Evolutionary conservation across 2,888 invertebrate species (phyloP).

Genomic region (Zygothrica quintamaculata): DNA sequence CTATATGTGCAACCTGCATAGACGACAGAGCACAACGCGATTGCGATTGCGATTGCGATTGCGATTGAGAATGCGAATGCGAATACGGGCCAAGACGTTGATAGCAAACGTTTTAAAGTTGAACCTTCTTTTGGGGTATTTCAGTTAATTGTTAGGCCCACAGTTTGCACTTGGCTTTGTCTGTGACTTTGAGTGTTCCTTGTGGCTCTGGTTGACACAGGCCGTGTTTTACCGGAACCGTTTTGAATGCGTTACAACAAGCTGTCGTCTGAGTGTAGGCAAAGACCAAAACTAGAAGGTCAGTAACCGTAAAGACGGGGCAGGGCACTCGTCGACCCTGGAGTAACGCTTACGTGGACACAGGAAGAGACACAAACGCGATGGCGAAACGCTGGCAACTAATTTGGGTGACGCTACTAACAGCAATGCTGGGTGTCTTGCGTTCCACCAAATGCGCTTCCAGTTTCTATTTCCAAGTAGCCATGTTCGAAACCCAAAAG

Average conservation of each 20-base stretch:
- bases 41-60: neutral
- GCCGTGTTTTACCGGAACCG: conserved; percentile 9
- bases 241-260: conserved; percentile 1
- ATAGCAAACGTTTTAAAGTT: too few relatives aligned
- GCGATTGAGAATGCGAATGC: neutral
- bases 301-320: conserved; percentile 19
- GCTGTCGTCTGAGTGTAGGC: conserved; percentile 7
- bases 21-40: neutral
- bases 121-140: neutral
- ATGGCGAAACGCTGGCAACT: conserved; percentile 77
- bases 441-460: conserved; percentile 42
- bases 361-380: conserved; percentile 65
- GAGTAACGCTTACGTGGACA: conserved; percentile 32
- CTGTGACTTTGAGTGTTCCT: too few relatives aligned
- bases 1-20: conserved; percentile 4
- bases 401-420: conserved; percentile 70
- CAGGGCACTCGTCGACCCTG: conserved; percentile 27
- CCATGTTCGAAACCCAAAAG: conserved; percentile 36
- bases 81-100: neutral
- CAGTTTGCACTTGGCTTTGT: too few relatives aligned
- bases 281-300: conserved; percentile 1
- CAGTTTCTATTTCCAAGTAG: conserved; percentile 36
- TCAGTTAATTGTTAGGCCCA: too few relatives aligned
- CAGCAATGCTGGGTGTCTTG: conserved; percentile 37
- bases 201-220: too few relatives aligned